Conservation (phyloP, 2,888 invertebrate genomes). For the Asteroscopus sphinx region DNA sequence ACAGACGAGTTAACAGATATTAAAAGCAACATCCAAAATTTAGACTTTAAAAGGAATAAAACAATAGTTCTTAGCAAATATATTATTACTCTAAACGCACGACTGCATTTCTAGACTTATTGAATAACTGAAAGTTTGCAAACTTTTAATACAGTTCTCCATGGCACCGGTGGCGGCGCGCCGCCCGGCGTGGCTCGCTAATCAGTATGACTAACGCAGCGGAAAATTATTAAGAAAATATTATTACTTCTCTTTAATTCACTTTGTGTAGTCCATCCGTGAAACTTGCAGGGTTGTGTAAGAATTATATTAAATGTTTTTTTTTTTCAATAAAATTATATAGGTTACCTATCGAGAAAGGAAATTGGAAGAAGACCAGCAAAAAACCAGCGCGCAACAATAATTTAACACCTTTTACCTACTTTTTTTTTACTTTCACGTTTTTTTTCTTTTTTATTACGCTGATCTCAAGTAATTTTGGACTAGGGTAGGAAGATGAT, state of each 20-base stretch:
- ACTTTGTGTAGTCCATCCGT: conserved; percentile 19
- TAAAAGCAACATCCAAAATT: background rate
- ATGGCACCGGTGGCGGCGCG: background rate
- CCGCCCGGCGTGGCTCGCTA: conserved; percentile 12
- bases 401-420: too few species aligned
- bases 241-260: conserved; percentile 18
- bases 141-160: conserved; percentile 15
- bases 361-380: too few species aligned
- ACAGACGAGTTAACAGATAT: too few species aligned
- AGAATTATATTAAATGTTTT: background rate
- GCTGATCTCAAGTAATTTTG: too few species aligned
- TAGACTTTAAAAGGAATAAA: background rate
- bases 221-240: conserved; percentile 53
- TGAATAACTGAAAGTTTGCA: conserved; percentile 39
- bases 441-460: too few species aligned
- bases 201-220: conserved; percentile 48
- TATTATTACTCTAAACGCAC: conserved; percentile 15
- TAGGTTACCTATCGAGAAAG: too few species aligned
- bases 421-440: too few species aligned
- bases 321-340: too few species aligned
- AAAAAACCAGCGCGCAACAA: too few species aligned
- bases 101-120: conserved; percentile 32
- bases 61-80: background rate
- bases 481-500: too few species aligned
- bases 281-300: background rate